Base-by-base conservation (phyloP, 2,113 vertebrate genomes). In the Erpornis zantholeuca region DNA sequence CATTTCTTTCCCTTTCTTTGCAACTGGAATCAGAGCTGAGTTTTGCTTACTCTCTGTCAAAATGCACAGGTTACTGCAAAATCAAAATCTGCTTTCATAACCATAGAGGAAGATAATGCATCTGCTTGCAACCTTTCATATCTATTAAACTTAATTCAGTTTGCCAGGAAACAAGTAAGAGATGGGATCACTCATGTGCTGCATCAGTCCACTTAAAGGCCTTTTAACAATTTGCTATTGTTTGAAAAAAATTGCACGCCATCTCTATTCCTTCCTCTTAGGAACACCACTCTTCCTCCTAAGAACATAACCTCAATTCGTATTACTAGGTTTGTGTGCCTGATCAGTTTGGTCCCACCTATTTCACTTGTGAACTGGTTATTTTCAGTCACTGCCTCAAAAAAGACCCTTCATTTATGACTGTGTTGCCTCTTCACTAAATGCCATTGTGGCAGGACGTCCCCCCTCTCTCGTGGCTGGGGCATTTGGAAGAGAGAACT, bases 371-470 rank as follows among this genome's bases (percentile, higher is more conserved):
- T 45, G 66, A 97, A 92, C 82, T 49, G 68, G 23, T 81, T 91
- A 40, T 91, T 96, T 96, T 89, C 85, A 94, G 86, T 77, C 60
- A 73, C 49, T 42, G 25, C 54, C 57, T 79, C 91, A 66, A 88
- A 96, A 86, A 71, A 80, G 2, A 27, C 21, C 47, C 38, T 77
- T 93, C n/a, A 40, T 95, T 70, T 82, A 53, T 2, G 1, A 60
- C 42, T 75, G 20, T 79, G 42, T 89, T 65, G 13, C 40, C 56
- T 87, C 87, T 94, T 81, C 38, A 63, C 25, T 72, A 94, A 96
- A 86, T 49, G 42, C 40, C 12, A 12, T 38, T 38, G 38, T 38
- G 38, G 38, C 38, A 38, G 38, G 38, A 38, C 38, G 9, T 38
- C 38, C 38, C 38, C 38, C 38, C 38, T 38, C 38, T 38, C 38